Base-by-base conservation (phyloP, 2,888 invertebrate species). In the Aphodius sticticus region DNA sequence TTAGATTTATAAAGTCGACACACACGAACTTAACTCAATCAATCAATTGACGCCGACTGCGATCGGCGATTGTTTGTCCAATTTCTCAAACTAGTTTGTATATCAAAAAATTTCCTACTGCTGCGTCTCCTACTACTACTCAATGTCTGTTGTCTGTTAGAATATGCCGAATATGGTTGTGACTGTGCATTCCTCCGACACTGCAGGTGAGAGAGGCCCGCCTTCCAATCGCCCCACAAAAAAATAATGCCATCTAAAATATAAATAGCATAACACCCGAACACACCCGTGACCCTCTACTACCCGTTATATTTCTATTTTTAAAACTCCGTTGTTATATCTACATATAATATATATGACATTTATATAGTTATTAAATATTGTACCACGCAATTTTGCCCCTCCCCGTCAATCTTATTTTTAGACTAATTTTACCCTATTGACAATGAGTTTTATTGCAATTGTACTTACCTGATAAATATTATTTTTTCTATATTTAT, bases 101-200 rank as follows among this genome's bases (percentile, higher is more conserved):
- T 53, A 7, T 9, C 7, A 53, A 53, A 53, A 9, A 9, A 53
- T 9, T 12, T 53, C 7, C 53, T 53, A 53, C 53, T 53, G 12
- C 53, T 53, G 12, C 53, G 7, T 9, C 53, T 53, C 9, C 53
- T 7, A 9, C 53, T 53, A 7, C 53, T 53, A 53, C 53, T 53
- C 53, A 53, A 53, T 53, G 53, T 26, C 26, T 26, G 26, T 53
- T 53, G 53, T 53, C 53, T 53, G 53, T 53, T 53, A 53, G 53
- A 53, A 53, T 53, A 35, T 74, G 74, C 74, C 74, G 35, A 53
- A 78, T 81, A 76, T 79, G 83, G 84, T 84, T 83, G 84, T 84
- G 83, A 83, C 82, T 83, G 82, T 83, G 84, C 84, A 84, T 84
- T 84, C 84, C 84, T 79, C 79, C 81, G 79, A 80, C 74, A 79